A percentile compares a stretch with the other conserved stretches of the same genome.
Evolutionary conservation across 1,140 invertebrate genomes (phyloP).

Genomic region (Drosophila dunni): DNA sequence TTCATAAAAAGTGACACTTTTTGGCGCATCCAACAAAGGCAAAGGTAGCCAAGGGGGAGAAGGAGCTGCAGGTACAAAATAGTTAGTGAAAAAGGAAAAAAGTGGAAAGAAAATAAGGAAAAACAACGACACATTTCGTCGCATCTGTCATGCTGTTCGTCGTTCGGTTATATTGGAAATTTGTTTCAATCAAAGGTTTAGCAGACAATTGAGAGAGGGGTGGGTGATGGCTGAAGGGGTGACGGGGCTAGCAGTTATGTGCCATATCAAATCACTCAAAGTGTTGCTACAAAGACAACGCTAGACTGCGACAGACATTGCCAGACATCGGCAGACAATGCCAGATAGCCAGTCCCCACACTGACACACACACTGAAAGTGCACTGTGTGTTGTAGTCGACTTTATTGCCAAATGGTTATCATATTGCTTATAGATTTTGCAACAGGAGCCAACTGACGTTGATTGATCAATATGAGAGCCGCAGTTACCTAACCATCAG

Average conservation of each 20-base stretch:
- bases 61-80: background rate
- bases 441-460: conserved; percentile 62
- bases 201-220: conserved; percentile 18
- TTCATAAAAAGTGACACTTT: conserved; percentile 81
- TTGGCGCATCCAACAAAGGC: conserved; percentile 51
- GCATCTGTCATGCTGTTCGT: conserved; percentile 70
- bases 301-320: conserved; percentile 46
- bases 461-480: conserved; percentile 77
- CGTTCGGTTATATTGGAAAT: conserved; percentile 70
- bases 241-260: conserved; percentile 42
- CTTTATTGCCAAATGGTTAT: conserved; percentile 82
- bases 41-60: conserved; percentile 32
- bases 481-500: conserved; percentile 61
- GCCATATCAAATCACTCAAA: conserved; percentile 80
- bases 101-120: background rate
- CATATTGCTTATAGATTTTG: conserved; percentile 82
- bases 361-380: background rate
- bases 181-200: conserved; percentile 73
- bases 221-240: background rate
- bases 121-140: conserved; percentile 51
- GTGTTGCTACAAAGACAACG: conserved; percentile 67
- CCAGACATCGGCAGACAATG: conserved; percentile 33
- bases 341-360: conserved; percentile 1
- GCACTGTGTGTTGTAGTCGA: conserved; percentile 43
- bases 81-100: conserved; percentile 4